Evolutionary conservation across 2,113 vertebrate species (phyloP).

Genomic region (Elaphurus davidianus): DNA sequence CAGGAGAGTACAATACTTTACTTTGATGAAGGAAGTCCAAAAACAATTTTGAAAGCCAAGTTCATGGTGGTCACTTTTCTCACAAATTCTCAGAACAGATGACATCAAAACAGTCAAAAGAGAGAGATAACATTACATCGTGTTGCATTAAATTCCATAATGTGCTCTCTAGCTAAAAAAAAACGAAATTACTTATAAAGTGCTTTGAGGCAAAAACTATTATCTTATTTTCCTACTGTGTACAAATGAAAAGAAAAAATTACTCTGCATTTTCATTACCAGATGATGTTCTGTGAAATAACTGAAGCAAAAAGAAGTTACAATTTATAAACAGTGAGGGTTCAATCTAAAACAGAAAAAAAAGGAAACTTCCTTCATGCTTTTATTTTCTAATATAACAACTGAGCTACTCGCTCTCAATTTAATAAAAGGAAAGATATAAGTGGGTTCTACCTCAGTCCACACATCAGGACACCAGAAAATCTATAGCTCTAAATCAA

Average conservation of each 20-base stretch:
- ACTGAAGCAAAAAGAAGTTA: neutral
- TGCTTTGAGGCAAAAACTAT: constrained; percentile 24
- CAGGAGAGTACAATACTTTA: neutral
- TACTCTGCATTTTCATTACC: neutral
- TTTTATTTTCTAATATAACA: neutral
- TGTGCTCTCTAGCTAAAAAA: neutral
- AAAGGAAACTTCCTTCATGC: neutral
- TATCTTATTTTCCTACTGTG: constrained; percentile 38
- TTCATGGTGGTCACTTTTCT: neutral
- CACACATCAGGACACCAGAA: neutral
- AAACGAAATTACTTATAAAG: constrained; percentile 53
- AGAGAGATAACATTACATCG: neutral
- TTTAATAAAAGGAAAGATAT: neutral
- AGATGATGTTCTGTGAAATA: constrained; percentile 25
- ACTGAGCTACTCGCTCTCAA: neutral
- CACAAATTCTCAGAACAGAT: neutral
- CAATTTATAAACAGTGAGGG: neutral
- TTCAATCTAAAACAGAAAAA: neutral
- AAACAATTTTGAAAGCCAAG: neutral
- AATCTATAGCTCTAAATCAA: neutral
- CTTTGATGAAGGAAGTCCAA: neutral
- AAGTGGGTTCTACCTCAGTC: neutral
- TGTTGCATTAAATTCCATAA: constrained; percentile 13
- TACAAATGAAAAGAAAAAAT: constrained; percentile 43
- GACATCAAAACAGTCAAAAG: neutral